These are phyloP conservation scores for Embidobia sp. DNA, from an alignment of 2,888 invertebrate species.

Conservation along the genomic window DNA sequence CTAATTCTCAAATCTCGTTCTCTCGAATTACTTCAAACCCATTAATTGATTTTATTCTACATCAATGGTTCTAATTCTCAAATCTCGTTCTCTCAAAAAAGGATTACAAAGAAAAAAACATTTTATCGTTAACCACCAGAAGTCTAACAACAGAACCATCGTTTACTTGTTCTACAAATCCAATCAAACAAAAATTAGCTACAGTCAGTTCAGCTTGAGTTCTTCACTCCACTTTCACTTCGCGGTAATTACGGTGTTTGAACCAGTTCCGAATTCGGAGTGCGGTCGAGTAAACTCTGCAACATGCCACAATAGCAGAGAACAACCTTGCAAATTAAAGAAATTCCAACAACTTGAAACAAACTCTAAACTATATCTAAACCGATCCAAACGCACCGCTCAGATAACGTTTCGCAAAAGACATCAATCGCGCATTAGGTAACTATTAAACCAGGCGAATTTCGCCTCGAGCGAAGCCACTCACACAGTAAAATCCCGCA, in stretches of 20 bases:
- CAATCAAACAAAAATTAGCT: neutral
- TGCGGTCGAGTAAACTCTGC: neutral
- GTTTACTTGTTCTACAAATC: too few species aligned
- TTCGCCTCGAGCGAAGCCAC: neutral
- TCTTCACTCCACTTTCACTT: slow-evolving; percentile 15
- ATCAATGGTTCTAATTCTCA: too few species aligned
- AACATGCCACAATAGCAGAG: neutral
- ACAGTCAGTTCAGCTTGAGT: neutral
- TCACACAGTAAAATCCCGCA: neutral
- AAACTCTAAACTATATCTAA: neutral
- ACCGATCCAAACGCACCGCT: neutral
- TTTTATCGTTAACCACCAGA: too few species aligned
- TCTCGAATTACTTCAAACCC: too few species aligned
- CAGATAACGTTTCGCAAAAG: neutral
- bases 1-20: too few species aligned
- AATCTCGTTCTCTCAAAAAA: too few species aligned
- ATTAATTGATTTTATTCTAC: too few species aligned
- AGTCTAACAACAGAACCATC: too few species aligned
- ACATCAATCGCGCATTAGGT: neutral
- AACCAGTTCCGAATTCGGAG: slow-evolving; percentile 1
- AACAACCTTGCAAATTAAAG: too few species aligned
- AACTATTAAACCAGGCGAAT: neutral
- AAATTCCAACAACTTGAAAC: too few species aligned
- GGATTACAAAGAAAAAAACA: too few species aligned
- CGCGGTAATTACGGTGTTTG: slow-evolving; percentile 1